Evolutionary conservation across 2,113 vertebrate species (phyloP).

Genomic region (Lutjanus erythropterus): DNA sequence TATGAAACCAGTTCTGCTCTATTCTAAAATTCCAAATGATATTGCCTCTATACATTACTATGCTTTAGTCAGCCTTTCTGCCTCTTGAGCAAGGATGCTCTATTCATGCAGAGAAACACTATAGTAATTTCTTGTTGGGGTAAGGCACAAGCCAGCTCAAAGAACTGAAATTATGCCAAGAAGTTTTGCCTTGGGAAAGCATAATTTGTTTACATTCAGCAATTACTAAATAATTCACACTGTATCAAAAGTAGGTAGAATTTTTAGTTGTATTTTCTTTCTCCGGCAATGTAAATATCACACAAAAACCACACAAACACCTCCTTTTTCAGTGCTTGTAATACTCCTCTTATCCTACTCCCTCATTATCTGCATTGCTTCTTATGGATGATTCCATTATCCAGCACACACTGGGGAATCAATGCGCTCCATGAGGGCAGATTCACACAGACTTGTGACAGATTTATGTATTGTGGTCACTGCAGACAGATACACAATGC

Average conservation of each 20-base stretch:
- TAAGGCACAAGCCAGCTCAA: constrained; percentile 4
- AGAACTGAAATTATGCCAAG: constrained; percentile 19
- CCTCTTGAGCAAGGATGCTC: constrained; percentile 20
- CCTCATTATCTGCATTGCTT: neutral
- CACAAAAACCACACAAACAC: neutral
- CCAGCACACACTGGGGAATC: constrained; percentile 46
- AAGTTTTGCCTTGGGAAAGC: constrained; percentile 20
- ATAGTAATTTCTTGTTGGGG: constrained; percentile 3
- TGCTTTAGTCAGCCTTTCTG: constrained; percentile 45
- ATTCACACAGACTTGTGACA: constrained; percentile 29
- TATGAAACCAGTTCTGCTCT: constrained; percentile 63
- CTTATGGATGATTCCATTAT: constrained; percentile 33
- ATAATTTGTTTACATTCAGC: constrained; percentile 55
- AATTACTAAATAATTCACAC: constrained; percentile 43
- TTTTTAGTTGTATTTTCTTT: neutral
- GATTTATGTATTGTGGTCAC: constrained; percentile 36
- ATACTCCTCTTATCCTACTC: neutral
- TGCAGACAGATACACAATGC: constrained; percentile 3
- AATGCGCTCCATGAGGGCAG: constrained; percentile 27
- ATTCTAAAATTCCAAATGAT: constrained; percentile 55
- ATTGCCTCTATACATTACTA: constrained; percentile 48
- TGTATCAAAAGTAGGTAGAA: neutral
- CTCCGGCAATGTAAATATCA: neutral
- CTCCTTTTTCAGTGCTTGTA: constrained; percentile 15
- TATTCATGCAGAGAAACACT: constrained; percentile 33